Evolutionary conservation across 2,888 invertebrate species (phyloP).

Genomic region (Agonopterix alstromeriana): DNA sequence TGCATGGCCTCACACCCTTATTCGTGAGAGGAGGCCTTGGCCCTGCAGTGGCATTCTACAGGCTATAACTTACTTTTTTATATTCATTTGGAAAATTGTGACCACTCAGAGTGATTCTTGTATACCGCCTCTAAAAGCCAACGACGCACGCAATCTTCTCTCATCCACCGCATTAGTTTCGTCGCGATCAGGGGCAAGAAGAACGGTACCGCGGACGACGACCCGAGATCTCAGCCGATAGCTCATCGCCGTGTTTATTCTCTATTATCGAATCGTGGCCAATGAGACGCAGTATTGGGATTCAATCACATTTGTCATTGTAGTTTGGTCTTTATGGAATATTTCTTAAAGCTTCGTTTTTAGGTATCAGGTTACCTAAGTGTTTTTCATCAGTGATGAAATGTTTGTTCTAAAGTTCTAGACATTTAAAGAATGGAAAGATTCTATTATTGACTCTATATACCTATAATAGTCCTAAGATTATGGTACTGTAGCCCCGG

Average conservation of each 20-base stretch:
- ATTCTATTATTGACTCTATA: no score
- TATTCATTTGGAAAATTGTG: no score
- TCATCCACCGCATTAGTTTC: constrained; percentile 38
- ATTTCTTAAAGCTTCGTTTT: constrained; percentile 6
- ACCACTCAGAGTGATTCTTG: neutral
- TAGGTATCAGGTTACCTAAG: neutral
- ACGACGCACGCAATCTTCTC: constrained; percentile 17
- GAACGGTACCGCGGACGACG: constrained; percentile 74
- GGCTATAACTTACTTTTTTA: no score
- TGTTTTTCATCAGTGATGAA: constrained; percentile 4
- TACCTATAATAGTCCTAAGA: no score
- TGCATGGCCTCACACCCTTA: no score
- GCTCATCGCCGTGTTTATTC: constrained; percentile 71
- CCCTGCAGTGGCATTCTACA: no score
- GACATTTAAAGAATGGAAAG: no score
- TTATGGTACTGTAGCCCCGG: no score
- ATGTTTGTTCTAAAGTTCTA: no score
- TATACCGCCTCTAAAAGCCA: constrained; percentile 34
- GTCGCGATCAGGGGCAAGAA: constrained; percentile 69
- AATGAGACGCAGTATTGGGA: constrained; percentile 15
- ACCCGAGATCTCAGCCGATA: constrained; percentile 70
- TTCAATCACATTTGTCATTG: constrained; percentile 17
- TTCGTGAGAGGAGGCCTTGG: no score
- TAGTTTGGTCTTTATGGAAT: constrained; percentile 17
- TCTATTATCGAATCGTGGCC: constrained; percentile 17